Evolutionary conservation across 2,888 invertebrate genomes (phyloP), one percentile per base, ranked within the genome.

Genomic region (Metalampra italica): DNA sequence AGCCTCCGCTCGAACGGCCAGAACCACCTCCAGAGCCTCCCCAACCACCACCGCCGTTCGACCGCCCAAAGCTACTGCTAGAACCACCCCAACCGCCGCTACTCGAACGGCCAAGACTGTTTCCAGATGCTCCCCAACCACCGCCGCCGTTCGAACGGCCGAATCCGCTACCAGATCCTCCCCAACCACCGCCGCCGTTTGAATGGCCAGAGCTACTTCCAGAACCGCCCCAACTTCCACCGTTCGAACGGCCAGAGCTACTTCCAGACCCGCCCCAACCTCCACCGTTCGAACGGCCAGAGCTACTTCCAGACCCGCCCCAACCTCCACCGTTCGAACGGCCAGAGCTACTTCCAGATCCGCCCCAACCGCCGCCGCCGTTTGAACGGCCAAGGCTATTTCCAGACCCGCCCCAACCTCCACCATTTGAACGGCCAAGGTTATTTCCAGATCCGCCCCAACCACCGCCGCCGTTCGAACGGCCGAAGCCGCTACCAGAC

Each of bases 1-100:
- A 54, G 22, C 55, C 50, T 1, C 51, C 51, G 13, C 45, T 22
- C 0, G 54, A 54, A 3, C 54, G 36, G 12, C 29, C 13, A 29
- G 9, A 41, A 9, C 44, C 37, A n/a, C 49, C 45, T 3, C 47
- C 51, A 12, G 38, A 50, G 8, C 43, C 47, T 0, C 45, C 47
- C 54, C 56, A 61, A 39, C 47, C 45, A 0, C 46, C 46, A 34
- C 34, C 45, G 0, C 46, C 43, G 29, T 29, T 38, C 36, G 43
- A 49, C 15, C 58, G 53, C 8, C 55, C 52, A n/a, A 36, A 34
- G 29, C 32, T 34, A 30, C 38, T 15, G n/a, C 40, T 29, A 3
- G 49, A 52, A 12, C 56, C 56, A 7, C 51, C 53, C 40, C 53
- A 56, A 13, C 59, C 52, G 11, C 46, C 53, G 13, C 49, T 5